Percentiles rank a stretch among this genome's conserved stretches.
Evolutionary conservation across 2,113 vertebrate species (phyloP).

Genomic region (Marcusenius ussheri): DNA sequence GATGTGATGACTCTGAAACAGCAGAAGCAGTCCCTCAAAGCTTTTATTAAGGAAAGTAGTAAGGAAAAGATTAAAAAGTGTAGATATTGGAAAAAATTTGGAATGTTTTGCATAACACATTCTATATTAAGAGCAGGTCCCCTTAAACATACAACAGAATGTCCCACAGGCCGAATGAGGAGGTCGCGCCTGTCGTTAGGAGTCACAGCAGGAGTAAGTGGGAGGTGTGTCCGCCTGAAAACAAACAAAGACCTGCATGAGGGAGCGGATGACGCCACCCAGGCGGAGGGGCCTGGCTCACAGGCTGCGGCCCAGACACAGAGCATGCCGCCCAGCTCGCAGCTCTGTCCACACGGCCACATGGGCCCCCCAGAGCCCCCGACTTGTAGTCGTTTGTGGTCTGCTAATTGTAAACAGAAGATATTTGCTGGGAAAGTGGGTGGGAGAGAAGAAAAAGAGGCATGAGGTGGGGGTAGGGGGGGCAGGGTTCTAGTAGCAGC

Average conservation of each 20-base stretch:
- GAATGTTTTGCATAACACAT: not conserved
- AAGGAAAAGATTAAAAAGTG: not conserved
- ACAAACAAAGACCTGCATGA: not conserved
- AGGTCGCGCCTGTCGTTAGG: not conserved
- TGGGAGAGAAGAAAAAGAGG: not conserved
- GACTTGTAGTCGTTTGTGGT: conserved; percentile 71
- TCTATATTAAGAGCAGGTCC: not conserved
- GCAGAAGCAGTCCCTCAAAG: not conserved
- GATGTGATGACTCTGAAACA: not conserved
- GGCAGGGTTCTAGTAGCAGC: not conserved
- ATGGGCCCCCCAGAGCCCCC: conserved; percentile 72
- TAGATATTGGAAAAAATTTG: not conserved
- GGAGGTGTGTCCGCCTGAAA: not conserved
- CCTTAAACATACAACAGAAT: not conserved
- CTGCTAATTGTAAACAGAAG: conserved; percentile 72
- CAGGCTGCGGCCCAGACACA: not conserved
- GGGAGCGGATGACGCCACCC: not conserved
- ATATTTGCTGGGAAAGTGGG: conserved; percentile 46
- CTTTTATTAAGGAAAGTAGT: not conserved
- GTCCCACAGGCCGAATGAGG: not conserved
- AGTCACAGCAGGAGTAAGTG: not conserved
- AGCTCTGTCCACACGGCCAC: conserved; percentile 44
- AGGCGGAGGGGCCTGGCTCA: not conserved
- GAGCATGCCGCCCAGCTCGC: not conserved
- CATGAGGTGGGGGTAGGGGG: not conserved